Base-by-base conservation (phyloP, 1,140 invertebrate genomes). In the Aphaenogaster floridana region DNA sequence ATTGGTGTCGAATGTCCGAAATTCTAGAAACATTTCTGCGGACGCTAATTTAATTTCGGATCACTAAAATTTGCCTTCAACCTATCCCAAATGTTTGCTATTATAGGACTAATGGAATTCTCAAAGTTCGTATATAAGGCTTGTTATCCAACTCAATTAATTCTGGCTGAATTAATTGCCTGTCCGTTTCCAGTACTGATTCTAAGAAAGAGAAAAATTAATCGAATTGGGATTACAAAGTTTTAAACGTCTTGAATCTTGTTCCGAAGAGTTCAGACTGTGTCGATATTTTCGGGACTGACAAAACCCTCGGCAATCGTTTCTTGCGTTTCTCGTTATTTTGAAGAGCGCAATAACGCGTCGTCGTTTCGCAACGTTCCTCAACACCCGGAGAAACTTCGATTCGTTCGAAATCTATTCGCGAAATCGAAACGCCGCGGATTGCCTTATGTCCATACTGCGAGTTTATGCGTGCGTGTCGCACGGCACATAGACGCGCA, bases 391-490 rank as follows among this genome's bases (percentile, higher is more conserved):
- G 77, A 66, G 61, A 79, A 79, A 79, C 77, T 66, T 15, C 28
- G 50, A 59, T 28, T 57, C 48, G 48, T 54, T 48, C 28, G 80
- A 84, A 84, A 84, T 50, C 21, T 76, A 39, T 50, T 50, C 79
- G 66, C 28, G 80, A 84, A 76, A 63, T 63, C 69, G 80, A 61
- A 61, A 61, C 54, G 54, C n/a, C n/a, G n/a, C 69, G 42, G 13
- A 61, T 61, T 28, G 69, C 28, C 54, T 48, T 42, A 28, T 15
- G 28, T n/a, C 13, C 0, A 8, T 64, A 6, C 34, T 11, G 11
- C 45, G 48, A 11, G 45, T 34, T 76, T 17, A 59, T 66, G 71
- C 76, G 74, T 79, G 61, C 36, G 63, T 48, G 69, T 76, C 69
- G 17, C 45, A 36, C 54, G 52, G 45, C 48, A 42, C 59, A 59